phyloP scores from a whole-genome alignment of 2,113 vertebrate species.

The Eurystomus gularis region DNA sequence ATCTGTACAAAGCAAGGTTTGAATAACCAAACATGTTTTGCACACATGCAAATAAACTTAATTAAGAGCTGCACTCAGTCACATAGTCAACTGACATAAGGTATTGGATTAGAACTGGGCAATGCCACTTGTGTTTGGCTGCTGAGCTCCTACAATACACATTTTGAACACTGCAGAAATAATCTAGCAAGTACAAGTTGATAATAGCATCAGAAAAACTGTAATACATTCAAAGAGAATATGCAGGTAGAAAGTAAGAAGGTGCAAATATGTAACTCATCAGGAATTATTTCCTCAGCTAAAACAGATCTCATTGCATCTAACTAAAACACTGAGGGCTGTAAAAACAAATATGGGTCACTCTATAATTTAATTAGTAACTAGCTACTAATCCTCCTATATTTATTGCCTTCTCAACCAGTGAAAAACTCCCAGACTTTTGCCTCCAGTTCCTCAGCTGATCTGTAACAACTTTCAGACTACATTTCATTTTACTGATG shows the following conservation, averaged over 20 bases:
- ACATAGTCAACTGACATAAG: neutral
- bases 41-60: slow-evolving; percentile 25
- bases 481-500: neutral
- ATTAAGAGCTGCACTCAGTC: slow-evolving; percentile 3
- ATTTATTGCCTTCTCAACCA: neutral
- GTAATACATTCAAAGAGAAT: neutral
- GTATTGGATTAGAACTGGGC: neutral
- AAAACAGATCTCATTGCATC: neutral
- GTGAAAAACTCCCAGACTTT: neutral
- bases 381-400: neutral
- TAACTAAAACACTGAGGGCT: neutral
- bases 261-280: neutral
- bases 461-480: neutral
- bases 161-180: neutral
- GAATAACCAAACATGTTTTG: slow-evolving; percentile 33
- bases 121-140: neutral
- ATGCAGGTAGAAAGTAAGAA: neutral
- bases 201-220: neutral
- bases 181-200: neutral
- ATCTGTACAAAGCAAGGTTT: slow-evolving; percentile 26
- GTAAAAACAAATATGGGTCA: neutral
- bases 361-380: neutral
- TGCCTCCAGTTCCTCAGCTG: neutral
- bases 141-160: neutral
- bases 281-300: neutral